Conservation (phyloP, 2,797 vertebrate species). For the Pangasius sanitwongsei region DNA sequence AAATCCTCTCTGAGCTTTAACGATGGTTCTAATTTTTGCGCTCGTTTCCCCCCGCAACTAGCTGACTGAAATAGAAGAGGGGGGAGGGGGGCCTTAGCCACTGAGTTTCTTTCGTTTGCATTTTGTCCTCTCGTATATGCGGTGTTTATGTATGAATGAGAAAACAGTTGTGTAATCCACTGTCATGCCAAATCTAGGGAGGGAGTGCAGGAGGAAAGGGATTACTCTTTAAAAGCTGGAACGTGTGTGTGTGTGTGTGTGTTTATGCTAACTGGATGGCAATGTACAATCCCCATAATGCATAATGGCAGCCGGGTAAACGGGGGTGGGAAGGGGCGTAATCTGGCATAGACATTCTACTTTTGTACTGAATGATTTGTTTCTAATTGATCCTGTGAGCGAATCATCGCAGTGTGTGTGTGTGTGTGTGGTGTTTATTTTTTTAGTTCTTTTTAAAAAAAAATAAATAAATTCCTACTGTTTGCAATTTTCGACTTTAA, state of each 20-base stretch:
- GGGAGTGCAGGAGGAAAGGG: constrained; percentile 67
- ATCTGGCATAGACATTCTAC: constrained; percentile 75
- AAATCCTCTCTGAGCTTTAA: constrained; percentile 14
- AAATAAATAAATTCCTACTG: constrained; percentile 65
- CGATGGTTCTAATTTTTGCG: constrained; percentile 34
- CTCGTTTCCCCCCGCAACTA: background rate
- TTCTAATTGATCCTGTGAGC: constrained; percentile 77
- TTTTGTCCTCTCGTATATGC: background rate
- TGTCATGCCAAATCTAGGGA: constrained; percentile 76
- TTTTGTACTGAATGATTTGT: constrained; percentile 73
- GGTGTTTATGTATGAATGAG: constrained; percentile 21
- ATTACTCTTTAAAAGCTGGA: constrained; percentile 69
- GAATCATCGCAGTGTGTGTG: constrained; percentile 45
- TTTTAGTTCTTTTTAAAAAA: constrained; percentile 47
- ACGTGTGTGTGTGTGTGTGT: background rate
- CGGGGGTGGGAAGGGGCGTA: constrained; percentile 12
- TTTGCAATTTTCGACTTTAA: constrained; percentile 72
- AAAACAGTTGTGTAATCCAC: constrained; percentile 59
- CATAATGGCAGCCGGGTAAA: constrained; percentile 42
- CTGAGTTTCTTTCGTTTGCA: background rate
- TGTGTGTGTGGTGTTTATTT: background rate
- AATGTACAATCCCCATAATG: constrained; percentile 80
- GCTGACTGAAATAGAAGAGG: background rate
- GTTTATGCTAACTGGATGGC: constrained; percentile 50
- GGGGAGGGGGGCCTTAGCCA: background rate